Evolutionary conservation across 1,140 invertebrate species (phyloP).

Genomic region (Rhizoglyphus robini): DNA sequence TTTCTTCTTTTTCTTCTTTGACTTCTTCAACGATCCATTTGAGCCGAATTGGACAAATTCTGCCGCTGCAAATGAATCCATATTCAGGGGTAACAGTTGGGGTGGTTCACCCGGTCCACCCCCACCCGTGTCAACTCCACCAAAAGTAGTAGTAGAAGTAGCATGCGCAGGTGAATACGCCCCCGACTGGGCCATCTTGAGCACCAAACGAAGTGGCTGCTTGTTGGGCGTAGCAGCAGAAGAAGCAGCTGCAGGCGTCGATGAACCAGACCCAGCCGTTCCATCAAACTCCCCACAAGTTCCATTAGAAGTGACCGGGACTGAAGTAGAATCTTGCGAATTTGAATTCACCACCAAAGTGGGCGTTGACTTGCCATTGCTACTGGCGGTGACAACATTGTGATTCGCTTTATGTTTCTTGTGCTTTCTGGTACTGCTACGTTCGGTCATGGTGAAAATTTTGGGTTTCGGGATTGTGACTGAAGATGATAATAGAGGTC

Average conservation of each 20-base stretch:
- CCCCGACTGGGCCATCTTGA: conserved; percentile 25
- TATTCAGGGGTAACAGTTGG: neutral
- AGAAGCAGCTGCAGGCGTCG: neutral
- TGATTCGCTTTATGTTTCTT: neutral
- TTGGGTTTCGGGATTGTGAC: neutral
- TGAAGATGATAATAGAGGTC: too few species aligned
- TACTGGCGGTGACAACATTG: neutral
- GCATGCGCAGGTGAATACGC: neutral
- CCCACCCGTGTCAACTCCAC: neutral
- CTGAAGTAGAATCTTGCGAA: too few species aligned
- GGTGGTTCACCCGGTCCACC: neutral
- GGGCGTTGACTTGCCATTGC: neutral
- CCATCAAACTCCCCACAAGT: too few species aligned
- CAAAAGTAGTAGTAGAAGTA: neutral
- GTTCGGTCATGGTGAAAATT: neutral
- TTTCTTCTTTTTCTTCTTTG: conserved; percentile 25
- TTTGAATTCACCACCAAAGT: too few species aligned
- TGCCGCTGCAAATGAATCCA: neutral
- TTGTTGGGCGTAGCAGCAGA: neutral
- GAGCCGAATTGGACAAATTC: neutral
- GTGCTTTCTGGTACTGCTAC: neutral
- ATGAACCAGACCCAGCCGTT: too few species aligned
- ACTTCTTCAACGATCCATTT: conserved; percentile 17
- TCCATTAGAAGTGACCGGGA: too few species aligned
- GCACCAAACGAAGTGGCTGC: conserved; percentile 13